A percentile compares a stretch with the other conserved stretches of the same genome.
Evolutionary conservation across 2,797 vertebrate species (phyloP).

Genomic region (Lagothrix lagotricha): DNA sequence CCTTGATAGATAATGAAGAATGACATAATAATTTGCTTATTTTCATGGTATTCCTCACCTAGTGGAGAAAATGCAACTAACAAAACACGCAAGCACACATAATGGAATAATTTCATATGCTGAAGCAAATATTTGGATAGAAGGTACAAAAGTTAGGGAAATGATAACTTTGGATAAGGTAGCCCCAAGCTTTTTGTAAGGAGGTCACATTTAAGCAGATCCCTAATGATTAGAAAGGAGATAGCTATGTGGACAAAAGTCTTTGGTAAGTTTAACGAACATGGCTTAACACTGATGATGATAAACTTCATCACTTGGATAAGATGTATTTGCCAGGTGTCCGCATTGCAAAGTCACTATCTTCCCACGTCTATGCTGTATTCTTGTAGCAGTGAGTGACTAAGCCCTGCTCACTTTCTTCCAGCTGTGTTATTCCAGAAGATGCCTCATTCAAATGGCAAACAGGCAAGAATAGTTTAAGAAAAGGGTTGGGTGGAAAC

Average conservation of each 20-base stretch:
- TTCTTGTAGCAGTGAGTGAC: background rate
- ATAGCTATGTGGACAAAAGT: rapidly evolving
- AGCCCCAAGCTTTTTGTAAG: background rate
- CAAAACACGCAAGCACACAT: background rate
- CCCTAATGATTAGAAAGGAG: background rate
- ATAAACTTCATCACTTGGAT: background rate
- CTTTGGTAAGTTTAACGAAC: rapidly evolving
- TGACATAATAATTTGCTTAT: background rate
- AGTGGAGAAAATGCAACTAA: background rate
- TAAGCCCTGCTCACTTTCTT: background rate
- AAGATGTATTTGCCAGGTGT: background rate
- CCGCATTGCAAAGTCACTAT: background rate
- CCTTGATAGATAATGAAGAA: background rate
- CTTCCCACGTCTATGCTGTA: background rate
- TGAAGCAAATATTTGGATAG: background rate
- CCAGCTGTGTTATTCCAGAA: background rate
- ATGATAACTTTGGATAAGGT: background rate
- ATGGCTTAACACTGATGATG: background rate
- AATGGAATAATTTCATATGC: background rate
- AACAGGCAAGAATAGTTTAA: background rate
- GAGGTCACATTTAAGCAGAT: background rate
- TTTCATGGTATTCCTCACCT: background rate
- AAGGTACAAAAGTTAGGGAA: background rate
- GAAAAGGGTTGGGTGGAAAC: background rate
- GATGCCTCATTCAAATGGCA: background rate